A percentile compares a stretch with the other conserved stretches of the same genome.
phyloP scores from a whole-genome alignment of 2,113 vertebrate species.

The Coryphaenoides rupestris region DNA sequence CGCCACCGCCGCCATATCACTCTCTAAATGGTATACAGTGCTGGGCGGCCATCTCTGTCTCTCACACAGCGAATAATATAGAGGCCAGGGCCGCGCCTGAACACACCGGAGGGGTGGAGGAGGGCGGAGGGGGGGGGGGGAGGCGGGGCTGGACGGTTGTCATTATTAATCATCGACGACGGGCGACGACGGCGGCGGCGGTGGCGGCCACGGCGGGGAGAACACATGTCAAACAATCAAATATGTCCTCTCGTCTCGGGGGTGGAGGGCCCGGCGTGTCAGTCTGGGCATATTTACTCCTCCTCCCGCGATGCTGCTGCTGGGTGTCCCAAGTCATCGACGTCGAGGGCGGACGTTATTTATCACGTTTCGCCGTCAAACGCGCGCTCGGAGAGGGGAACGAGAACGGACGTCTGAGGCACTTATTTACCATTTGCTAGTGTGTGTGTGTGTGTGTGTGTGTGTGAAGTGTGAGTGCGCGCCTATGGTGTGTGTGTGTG shows the following conservation, averaged over 20 bases:
- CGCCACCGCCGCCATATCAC: slow-evolving; percentile 63
- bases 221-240: slow-evolving; percentile 64
- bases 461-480: too few relatives aligned
- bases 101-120: slow-evolving; percentile 24
- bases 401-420: slow-evolving; percentile 32
- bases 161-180: slow-evolving; percentile 68
- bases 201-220: slow-evolving; percentile 51
- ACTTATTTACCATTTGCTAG: background rate
- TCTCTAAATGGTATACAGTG: slow-evolving; percentile 71
- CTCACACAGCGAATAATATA: slow-evolving; percentile 70
- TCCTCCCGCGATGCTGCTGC: too few relatives aligned
- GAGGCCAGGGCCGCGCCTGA: slow-evolving; percentile 63
- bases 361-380: slow-evolving; percentile 30
- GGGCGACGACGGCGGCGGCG: slow-evolving; percentile 57
- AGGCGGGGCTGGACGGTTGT: background rate
- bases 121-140: too few relatives aligned
- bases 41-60: slow-evolving; percentile 70
- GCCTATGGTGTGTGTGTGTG: background rate
- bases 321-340: slow-evolving; percentile 52
- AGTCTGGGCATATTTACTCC: slow-evolving; percentile 55
- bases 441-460: too few relatives aligned
- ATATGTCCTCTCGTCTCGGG: slow-evolving; percentile 41
- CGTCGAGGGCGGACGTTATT: slow-evolving; percentile 17
- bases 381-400: too few relatives aligned
- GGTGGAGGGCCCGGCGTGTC: slow-evolving; percentile 21